Evolutionary conservation across 2,888 invertebrate genomes (phyloP), one percentile per base, ranked within the genome.

Genomic region (Xestia xanthographa): DNA sequence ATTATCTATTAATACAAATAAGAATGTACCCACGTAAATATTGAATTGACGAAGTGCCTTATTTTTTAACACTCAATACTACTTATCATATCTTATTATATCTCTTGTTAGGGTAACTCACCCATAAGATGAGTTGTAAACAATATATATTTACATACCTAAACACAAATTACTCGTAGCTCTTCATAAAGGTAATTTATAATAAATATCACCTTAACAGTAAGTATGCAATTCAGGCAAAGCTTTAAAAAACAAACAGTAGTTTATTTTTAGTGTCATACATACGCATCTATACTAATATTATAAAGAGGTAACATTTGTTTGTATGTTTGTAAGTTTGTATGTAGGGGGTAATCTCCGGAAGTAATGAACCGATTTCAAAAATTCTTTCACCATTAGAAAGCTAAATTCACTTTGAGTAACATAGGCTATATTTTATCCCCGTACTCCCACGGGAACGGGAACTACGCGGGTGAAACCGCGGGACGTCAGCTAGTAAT

Each of bases 101-200:
- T 62, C 14, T 70, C 62, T 50, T 75, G 75, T 71, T 20, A 22
- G 3, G 63, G 5, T 14, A 71, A 67, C 0, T 75, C 41, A 67
- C n/a, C 66, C 75, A 29, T 66, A 14, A 11, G 0, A 67, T 63
- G 9, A 41, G 26, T 43, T 53, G 12, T 17, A 14, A 56, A 34
- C 5, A 66, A 11, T 2, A 48, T 41, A 66, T 17, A 60, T 34
- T 53, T 17, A 63, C 34, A 34, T 34, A 34, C 2, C n/a, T 53
- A 34, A n/a, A 63, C 17, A 53, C 12, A 29, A 50, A 71, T 26
- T 20, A 34, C 1, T 34, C 34, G 34, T 34, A 26, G n/a, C 11
- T 67, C 6, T 58, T 9, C 34, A 38, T 26, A 29, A 38, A 9
- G 26, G 17, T 34, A 34, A 20, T 48, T 5, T 26, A 6, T 56